Evolutionary conservation across 2,888 invertebrate genomes (phyloP).

Genomic region (Tupiocoris notatus): DNA sequence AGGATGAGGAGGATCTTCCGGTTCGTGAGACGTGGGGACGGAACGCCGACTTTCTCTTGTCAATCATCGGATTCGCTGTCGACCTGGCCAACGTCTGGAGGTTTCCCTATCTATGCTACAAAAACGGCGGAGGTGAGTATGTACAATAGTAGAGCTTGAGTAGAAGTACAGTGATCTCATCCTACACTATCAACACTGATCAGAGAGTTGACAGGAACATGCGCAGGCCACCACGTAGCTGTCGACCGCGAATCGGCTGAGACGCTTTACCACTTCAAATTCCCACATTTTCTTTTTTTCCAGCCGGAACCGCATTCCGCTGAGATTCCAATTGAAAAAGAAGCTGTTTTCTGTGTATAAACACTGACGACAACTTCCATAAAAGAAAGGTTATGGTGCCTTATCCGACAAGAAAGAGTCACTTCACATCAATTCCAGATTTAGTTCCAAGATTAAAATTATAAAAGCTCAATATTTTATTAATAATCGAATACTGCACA

Average conservation of each 20-base stretch:
- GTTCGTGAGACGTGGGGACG: slow-evolving; percentile 75
- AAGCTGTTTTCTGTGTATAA: too few species aligned
- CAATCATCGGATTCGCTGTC: slow-evolving; percentile 82
- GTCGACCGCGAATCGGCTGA: not conserved
- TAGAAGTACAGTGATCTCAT: not conserved
- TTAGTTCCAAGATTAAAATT: too few species aligned
- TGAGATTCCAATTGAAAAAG: not conserved
- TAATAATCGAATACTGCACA: too few species aligned
- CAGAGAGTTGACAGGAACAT: not conserved
- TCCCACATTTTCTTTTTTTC: not conserved
- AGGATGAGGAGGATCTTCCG: slow-evolving; percentile 32
- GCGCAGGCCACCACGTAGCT: not conserved
- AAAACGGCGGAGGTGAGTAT: slow-evolving; percentile 67
- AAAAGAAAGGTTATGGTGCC: too few species aligned
- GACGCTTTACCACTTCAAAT: not conserved
- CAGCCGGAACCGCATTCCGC: not conserved
- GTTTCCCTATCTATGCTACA: slow-evolving; percentile 75
- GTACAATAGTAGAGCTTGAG: not conserved
- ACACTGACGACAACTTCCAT: too few species aligned
- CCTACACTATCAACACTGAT: not conserved
- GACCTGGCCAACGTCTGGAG: slow-evolving; percentile 86
- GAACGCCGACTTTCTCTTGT: slow-evolving; percentile 76
- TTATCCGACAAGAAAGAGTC: too few species aligned
- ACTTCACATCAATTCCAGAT: too few species aligned
- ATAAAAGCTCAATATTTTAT: too few species aligned